Conservation (phyloP, 2,113 vertebrate species). For the cattle (Bos taurus) region ARS-UCD2.0 NC_037345.1:22722501-22723000, state of each 20-base stretch:
- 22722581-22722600: background rate
- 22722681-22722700: no score
- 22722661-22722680: background rate
- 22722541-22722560: rapidly evolving
- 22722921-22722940: background rate
- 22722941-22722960: no score
- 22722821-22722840: background rate
- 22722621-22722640: background rate
- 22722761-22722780: background rate
- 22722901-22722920: background rate
- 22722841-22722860: background rate
- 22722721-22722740: background rate
- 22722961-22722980: background rate
- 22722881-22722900: background rate
- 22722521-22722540: background rate
- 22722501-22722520: background rate
- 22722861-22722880: background rate
- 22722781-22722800: background rate
- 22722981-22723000: conserved; percentile 10
- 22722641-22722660: background rate
- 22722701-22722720: no score
- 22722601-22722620: background rate
- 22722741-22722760: background rate
- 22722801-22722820: background rate
- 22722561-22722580: background rate